Evolutionary conservation across 2,888 invertebrate species (phyloP).

Genomic region (Catocala nupta): DNA sequence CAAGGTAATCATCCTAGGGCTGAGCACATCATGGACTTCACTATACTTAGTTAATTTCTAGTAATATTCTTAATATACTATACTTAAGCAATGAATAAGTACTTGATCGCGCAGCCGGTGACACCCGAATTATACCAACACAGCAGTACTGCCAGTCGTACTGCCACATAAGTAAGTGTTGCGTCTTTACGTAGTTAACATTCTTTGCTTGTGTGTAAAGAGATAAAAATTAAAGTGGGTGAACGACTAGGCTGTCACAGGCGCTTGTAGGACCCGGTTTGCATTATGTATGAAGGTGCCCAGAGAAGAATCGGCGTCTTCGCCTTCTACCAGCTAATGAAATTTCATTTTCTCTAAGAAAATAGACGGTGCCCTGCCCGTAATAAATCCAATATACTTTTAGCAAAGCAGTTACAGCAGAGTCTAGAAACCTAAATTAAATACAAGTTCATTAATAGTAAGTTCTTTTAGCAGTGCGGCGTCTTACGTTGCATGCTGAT

Average conservation of each 20-base stretch:
- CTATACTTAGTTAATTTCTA: too few relatives aligned
- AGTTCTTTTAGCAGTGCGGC: not conserved
- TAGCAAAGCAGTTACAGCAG: not conserved
- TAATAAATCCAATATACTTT: conserved; percentile 16
- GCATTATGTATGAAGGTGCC: conserved; percentile 38
- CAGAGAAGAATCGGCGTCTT: conserved; percentile 8
- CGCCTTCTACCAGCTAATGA: conserved; percentile 15
- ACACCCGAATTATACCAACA: too few relatives aligned
- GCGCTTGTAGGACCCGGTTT: not conserved
- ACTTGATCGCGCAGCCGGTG: too few relatives aligned
- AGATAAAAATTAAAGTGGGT: not conserved
- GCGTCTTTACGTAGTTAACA: too few relatives aligned
- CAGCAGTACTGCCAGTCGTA: too few relatives aligned
- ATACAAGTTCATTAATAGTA: not conserved
- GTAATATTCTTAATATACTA: too few relatives aligned
- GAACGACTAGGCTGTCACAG: not conserved
- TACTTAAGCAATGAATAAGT: too few relatives aligned
- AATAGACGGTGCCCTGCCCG: conserved; percentile 1
- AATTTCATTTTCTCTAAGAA: conserved; percentile 31
- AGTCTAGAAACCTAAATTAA: not conserved
- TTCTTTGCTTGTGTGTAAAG: too few relatives aligned
- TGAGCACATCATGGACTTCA: too few relatives aligned
- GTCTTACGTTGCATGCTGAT: too few relatives aligned
- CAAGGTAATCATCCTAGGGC: too few relatives aligned
- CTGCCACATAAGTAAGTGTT: too few relatives aligned